Evolutionary conservation across 2,113 vertebrate species (phyloP).

Genomic region (Chascanopsetta lugubris): DNA sequence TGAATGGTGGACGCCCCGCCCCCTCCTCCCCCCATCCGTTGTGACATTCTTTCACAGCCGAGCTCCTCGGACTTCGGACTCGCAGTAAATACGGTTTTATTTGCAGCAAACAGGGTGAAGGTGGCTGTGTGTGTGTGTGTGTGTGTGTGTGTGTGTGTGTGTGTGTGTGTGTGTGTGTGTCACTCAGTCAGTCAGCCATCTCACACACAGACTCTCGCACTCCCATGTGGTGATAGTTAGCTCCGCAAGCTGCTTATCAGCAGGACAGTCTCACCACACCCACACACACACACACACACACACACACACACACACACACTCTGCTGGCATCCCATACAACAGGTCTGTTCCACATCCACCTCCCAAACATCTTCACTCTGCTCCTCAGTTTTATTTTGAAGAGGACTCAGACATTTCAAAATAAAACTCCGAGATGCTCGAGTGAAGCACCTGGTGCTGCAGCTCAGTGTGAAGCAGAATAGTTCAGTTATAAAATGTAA

Average conservation of each 20-base stretch:
- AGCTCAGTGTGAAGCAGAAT: no score
- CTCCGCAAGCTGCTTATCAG: conserved; percentile 70
- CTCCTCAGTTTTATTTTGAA: no score
- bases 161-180: no score
- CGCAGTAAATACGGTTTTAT: conserved; percentile 81
- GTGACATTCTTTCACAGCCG: conserved; percentile 81
- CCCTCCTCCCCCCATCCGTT: conserved; percentile 37
- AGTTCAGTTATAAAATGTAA: no score
- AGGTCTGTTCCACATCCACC: conserved; percentile 57
- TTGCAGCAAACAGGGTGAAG: conserved; percentile 64
- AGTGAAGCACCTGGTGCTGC: no score
- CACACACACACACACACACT: neutral
- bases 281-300: conserved; percentile 21
- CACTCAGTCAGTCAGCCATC: conserved; percentile 24
- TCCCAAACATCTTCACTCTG: neutral
- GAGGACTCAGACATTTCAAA: no score
- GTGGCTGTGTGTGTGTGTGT: conserved; percentile 36
- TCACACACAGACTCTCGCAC: conserved; percentile 24
- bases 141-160: conserved; percentile 39
- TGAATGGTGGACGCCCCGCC: no score
- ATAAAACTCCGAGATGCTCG: no score
- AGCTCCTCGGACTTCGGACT: conserved; percentile 78
- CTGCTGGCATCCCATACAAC: conserved; percentile 69
- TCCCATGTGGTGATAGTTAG: conserved; percentile 54
- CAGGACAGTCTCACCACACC: conserved; percentile 59